Base-by-base conservation (phyloP, 1,140 invertebrate species). In the Aphelenchoides avenae region DNA sequence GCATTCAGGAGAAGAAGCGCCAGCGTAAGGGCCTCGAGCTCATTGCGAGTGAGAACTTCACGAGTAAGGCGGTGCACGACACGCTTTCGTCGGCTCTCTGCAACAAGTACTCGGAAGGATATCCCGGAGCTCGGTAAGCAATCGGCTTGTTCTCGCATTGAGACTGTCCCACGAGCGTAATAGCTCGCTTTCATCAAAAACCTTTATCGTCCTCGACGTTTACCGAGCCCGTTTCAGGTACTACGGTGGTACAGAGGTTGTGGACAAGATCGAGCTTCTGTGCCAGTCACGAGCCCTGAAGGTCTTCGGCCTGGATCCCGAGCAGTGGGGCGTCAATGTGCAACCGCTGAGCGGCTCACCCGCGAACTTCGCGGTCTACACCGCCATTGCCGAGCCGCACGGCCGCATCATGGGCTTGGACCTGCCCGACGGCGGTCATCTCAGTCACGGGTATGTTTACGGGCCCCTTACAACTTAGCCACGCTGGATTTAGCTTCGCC, bases 81-180 rank as follows among this genome's bases (percentile, higher is more conserved):
- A 87, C 87, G 66, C 80, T 97, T 1, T 85, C 89, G 64, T 91
- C 90, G 24, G 94, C 89, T 79, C 81, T 97, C 36, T 88, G 89
- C 68, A 98, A 98, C 79, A 97, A 97, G 83, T 98, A 98, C 79
- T 94, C 91, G 0, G 93, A 98, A 80, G 93, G 92, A 29, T 84
- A 91, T 73, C 89, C 91, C 39, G 83, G 83, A 3, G 79, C 81
- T 44, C 79, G 84, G 80, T 83, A 66, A 36, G 15, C 29, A 1
- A 20, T 5, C 15, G 13, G n/a, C n/a, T n/a, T n/a, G n/a, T n/a
- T n/a, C n/a, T n/a, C n/a, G n/a, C n/a, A n/a, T n/a, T n/a, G n/a
- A n/a, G 11, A 52, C 24, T 5, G 43, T 24, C 22, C 5, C n/a
- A n/a, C 46, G 11, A 48, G 51, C 34, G 13, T 57, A 9, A 9